Evolutionary conservation across 30 jellyfish, hydroid and myxozoan species (phyloP), one percentile per base, ranked within the genome.

Genomic region (Aurelia sp.): DNA sequence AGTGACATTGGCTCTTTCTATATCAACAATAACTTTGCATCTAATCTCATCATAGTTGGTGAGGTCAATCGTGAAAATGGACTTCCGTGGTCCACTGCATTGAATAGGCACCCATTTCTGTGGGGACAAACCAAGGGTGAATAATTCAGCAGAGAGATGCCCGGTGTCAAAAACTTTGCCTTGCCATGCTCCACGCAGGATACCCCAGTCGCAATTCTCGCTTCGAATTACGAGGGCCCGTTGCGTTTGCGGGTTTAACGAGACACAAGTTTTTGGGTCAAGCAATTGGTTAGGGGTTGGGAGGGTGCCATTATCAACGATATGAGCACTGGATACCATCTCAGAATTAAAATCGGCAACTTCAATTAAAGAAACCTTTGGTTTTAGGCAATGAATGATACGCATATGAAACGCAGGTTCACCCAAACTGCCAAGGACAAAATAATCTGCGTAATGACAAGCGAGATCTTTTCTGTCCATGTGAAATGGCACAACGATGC

Each of bases 211-310:
- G 31, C 85, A 64, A 41, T 68, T 73, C 18, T 63, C 88, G 21
- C 96, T 79, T 4, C 90, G 96, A 12, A 90, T 78, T 22, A 90
- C 84, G 88, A 90, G 84, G 7, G 97, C 92, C 21, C 92, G 77
- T 50, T 90, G 96, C 18, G 63, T 82, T 37, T 55, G 78, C 12
- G 95, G 89, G 30, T 75, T 60, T 16, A 80, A 71, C 18, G 96
- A 61, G 35, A 66, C 74, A 44, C 84, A 84, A 1, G 22, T 27
- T 9, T 52, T 77, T 2, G 85, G 74, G 16, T 80, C 79, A 10
- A 73, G 40, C 20, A 90, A 84, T 50, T 90, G 97, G 11, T 44
- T 55, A 16, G 84, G 44, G 48, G 51, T 52, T 20, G 97, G 97
- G 21, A 90, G 87, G 3, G 92, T 55, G 16, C 78, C 85, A 22